A percentile compares a stretch with the other conserved stretches of the same genome.
Evolutionary conservation across 2,888 invertebrate genomes (phyloP).

Genomic region (Willowsia nigromaculata): DNA sequence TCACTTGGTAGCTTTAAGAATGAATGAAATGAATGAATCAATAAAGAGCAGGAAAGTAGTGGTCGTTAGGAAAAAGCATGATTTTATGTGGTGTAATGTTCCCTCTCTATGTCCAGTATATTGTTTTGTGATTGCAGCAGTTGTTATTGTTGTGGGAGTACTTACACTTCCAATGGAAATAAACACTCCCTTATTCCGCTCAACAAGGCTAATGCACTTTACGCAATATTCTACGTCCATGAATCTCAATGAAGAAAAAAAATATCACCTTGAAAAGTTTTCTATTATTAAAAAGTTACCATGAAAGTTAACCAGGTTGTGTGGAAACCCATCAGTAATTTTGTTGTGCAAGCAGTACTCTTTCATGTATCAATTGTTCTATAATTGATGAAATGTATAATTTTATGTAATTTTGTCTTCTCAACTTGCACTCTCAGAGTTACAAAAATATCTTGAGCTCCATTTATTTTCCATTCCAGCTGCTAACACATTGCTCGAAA

Average conservation of each 20-base stretch:
- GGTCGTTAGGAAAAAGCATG: slow-evolving; percentile 6
- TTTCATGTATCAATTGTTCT: background rate
- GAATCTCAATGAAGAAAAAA: no score
- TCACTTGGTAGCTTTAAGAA: background rate
- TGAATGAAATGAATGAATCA: slow-evolving; percentile 30
- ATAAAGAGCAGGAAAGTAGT: slow-evolving; percentile 34
- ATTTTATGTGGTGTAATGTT: slow-evolving; percentile 39
- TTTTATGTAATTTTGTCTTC: background rate
- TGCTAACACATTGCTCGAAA: background rate
- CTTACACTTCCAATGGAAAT: background rate
- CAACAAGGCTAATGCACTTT: background rate
- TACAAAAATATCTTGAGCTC: background rate
- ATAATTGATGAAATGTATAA: background rate
- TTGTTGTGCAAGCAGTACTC: no score
- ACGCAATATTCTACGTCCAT: background rate
- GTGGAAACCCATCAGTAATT: no score
- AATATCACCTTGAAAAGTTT: no score
- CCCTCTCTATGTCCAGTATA: background rate
- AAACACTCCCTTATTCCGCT: background rate
- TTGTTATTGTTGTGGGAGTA: background rate
- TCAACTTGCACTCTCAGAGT: background rate
- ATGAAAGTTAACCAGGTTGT: no score
- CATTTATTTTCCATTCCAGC: background rate
- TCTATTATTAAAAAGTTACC: no score
- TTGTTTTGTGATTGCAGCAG: background rate